Base-by-base conservation (phyloP, 2,113 vertebrate genomes). In the Progne subis region DNA sequence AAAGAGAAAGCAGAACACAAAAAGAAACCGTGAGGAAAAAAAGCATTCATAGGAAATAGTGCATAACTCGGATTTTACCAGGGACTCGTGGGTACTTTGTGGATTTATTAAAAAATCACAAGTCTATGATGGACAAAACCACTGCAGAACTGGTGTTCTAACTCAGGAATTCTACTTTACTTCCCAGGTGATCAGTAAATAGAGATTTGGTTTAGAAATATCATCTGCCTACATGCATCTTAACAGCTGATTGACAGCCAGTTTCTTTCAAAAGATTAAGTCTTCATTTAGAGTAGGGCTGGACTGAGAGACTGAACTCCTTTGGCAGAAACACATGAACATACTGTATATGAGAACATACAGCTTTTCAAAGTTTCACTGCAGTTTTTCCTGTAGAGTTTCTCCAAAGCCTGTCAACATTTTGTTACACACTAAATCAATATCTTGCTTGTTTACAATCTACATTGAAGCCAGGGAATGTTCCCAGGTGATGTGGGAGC, bases 141-240 rank as follows among this genome's bases (percentile, higher is more conserved):
- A 67, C 39, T 61, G 19, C 50, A 53, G 50, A 70, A 46, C 46
- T 88, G 63, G 9, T 90, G 29, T 86, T 94, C 53, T 53, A 25
- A 83, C 41, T 77, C 50, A n/a, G 19, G 23, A 77, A 72, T 65
- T 86, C 63, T 77, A 9, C 46, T 83, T 90, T 77, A 47, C 43
- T 83, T 91, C 68, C 64, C 64, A 70, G 19, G 5, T 72, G 68
- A 88, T 86, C 76, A 74, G 74, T 88, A 95, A 83, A 80, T 94
- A 61, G 2, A 80, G 83, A 86, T 91, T 83, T 55, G 37, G 18
- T 79, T 61, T 88, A 91, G 76, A 86, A 95, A 88, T 74, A 31
- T 15, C 19, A 50, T 90, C 63, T 94, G 46, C 37, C 46, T 88
- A 57, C 28, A 46, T 90, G 37, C 25, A 69, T 86, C 55, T 83